Percentiles rank a stretch among this genome's conserved stretches.
Conservation (phyloP, 1,140 invertebrate species). For the Popillia japonica region DNA sequence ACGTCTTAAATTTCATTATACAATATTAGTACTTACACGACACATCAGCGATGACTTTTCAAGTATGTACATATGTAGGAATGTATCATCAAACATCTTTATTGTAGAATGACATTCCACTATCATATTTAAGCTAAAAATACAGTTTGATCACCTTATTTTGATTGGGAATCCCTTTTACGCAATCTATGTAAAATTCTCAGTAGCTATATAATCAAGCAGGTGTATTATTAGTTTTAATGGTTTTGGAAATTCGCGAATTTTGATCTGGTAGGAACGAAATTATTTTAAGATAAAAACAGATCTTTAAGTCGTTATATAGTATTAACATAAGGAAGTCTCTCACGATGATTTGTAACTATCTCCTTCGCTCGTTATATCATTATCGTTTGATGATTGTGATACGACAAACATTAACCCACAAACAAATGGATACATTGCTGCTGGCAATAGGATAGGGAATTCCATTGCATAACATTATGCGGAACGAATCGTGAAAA, state of each 20-base stretch:
- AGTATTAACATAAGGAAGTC: not conserved
- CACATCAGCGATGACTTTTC: too few relatives aligned
- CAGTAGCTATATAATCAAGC: not conserved
- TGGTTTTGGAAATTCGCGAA: conserved; percentile 8
- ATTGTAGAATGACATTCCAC: not conserved
- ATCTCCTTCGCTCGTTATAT: not conserved
- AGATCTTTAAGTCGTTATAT: not conserved
- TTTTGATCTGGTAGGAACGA: not conserved
- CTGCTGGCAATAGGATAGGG: not conserved
- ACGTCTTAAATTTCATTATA: too few relatives aligned
- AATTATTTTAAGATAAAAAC: not conserved
- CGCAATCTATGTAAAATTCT: not conserved
- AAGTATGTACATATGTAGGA: not conserved
- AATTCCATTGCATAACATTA: conserved; percentile 16
- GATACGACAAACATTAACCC: not conserved
- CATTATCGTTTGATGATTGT: conserved; percentile 11
- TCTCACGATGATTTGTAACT: not conserved
- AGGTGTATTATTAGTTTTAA: not conserved
- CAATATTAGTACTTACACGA: too few relatives aligned
- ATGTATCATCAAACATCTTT: not conserved
- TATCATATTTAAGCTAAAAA: conserved; percentile 7
- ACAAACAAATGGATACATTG: not conserved
- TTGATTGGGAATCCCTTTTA: conserved; percentile 27
- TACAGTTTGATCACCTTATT: not conserved
- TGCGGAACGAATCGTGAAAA: conserved; percentile 5